Percentiles rank a stretch among this genome's conserved stretches.
These are phyloP conservation scores for Macrotis lagotis DNA, from an alignment of 2,113 vertebrate genomes.

Conservation along the genomic window DNA sequence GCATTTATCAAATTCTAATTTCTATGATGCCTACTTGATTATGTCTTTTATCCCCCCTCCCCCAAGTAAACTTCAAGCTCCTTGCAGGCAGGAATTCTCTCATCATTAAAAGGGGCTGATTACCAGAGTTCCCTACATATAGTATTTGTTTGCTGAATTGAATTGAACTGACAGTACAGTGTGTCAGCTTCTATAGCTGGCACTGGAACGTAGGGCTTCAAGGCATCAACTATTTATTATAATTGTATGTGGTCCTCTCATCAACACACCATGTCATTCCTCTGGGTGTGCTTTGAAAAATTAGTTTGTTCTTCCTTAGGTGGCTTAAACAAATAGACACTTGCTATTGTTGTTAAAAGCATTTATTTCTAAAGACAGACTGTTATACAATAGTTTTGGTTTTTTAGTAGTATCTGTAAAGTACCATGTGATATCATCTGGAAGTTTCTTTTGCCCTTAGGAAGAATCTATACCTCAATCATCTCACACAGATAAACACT, in stretches of 20 bases:
- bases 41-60: not conserved
- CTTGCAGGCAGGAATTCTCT: not conserved
- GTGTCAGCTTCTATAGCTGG: conserved; percentile 10
- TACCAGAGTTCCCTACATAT: not conserved
- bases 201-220: not conserved
- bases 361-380: not conserved
- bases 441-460: not conserved
- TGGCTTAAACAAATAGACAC: not conserved
- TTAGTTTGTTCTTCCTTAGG: conserved; percentile 20
- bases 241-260: conserved; percentile 14
- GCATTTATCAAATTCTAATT: not conserved
- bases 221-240: not conserved
- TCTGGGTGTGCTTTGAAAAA: conserved; percentile 9
- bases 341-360: not conserved
- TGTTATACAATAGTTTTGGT: not conserved
- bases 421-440: not conserved
- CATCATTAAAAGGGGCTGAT: not conserved
- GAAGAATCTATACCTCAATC: not conserved
- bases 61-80: not conserved
- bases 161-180: not conserved
- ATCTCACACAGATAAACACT: not conserved
- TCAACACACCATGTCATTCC: conserved; percentile 5
- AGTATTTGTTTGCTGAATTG: not conserved
- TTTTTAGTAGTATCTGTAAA: not conserved
- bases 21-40: not conserved